A percentile compares a stretch with the other conserved stretches of the same genome.
These are phyloP conservation scores for Chloromyia formosa DNA, from an alignment of 2,888 invertebrate species.

Conservation along the genomic window DNA sequence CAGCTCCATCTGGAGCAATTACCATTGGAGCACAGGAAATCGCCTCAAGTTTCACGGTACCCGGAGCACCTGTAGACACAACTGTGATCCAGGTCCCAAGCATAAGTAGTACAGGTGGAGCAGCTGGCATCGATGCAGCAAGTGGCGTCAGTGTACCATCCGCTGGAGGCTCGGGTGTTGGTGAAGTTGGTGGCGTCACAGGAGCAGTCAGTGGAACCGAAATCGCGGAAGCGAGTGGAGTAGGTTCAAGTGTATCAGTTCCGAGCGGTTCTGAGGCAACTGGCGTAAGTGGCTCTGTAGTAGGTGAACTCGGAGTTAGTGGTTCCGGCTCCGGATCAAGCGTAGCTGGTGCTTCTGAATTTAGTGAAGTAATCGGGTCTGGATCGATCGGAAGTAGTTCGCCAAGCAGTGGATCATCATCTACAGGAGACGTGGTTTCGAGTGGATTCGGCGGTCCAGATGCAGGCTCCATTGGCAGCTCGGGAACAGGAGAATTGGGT, in stretches of 20 bases:
- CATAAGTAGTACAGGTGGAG: background rate
- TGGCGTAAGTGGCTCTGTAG: background rate
- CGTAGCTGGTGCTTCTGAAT: background rate
- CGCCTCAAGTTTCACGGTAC: background rate
- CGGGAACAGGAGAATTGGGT: too few relatives aligned
- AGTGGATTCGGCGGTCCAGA: too few relatives aligned
- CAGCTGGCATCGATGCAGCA: background rate
- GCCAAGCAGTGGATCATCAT: too few relatives aligned
- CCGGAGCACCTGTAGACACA: background rate
- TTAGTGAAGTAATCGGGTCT: too few relatives aligned
- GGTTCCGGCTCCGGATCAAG: background rate
- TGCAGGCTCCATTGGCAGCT: too few relatives aligned
- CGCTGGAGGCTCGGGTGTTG: background rate
- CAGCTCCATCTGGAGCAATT: background rate
- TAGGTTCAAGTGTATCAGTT: too few relatives aligned
- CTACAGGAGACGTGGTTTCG: too few relatives aligned
- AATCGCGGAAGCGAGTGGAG: background rate
- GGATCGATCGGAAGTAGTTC: too few relatives aligned
- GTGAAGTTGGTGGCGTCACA: background rate
- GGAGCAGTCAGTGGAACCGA: background rate
- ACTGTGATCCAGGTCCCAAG: constrained; percentile 8
- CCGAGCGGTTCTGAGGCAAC: too few relatives aligned
- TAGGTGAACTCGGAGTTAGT: background rate
- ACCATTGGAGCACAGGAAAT: background rate
- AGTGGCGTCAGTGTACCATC: background rate